Percentiles rank a stretch among this genome's conserved stretches.
Conservation (phyloP, 2,888 invertebrate species). For the Oeneis ivallda region DNA sequence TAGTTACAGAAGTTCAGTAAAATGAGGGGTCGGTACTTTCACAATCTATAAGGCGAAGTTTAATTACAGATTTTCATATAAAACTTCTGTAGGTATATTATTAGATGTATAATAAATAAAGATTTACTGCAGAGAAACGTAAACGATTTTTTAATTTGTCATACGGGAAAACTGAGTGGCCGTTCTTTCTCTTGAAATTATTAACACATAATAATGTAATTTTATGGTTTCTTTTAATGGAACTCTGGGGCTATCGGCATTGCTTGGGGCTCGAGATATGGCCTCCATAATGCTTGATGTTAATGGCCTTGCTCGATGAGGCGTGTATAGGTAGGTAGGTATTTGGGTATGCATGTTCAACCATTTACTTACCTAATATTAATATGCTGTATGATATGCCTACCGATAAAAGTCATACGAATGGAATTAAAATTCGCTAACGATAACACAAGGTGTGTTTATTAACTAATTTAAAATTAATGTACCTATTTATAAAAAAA, state of each 20-base stretch:
- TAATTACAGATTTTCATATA: constrained; percentile 44
- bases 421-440: constrained; percentile 31
- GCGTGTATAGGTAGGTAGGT: constrained; percentile 9
- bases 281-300: constrained; percentile 70
- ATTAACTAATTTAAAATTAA: neutral
- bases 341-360: constrained; percentile 24
- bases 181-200: constrained; percentile 74
- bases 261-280: constrained; percentile 65
- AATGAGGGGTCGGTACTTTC: constrained; percentile 41
- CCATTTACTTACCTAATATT: constrained; percentile 38
- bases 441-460: constrained; percentile 13
- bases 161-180: constrained; percentile 50
- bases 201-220: constrained; percentile 81
- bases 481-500: neutral
- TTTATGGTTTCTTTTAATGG: constrained; percentile 80
- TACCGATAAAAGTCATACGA: constrained; percentile 32
- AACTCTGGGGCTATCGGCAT: constrained; percentile 70
- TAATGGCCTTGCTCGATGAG: constrained; percentile 66
- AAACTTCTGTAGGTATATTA: constrained; percentile 20
- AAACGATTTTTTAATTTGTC: constrained; percentile 68
- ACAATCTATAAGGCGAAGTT: constrained; percentile 56
- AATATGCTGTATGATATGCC: constrained; percentile 30
- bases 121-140: constrained; percentile 52
- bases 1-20: neutral
- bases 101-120: constrained; percentile 43